Base-by-base conservation (phyloP, 2,113 vertebrate species). In the Xiphophorus couchianus region DNA sequence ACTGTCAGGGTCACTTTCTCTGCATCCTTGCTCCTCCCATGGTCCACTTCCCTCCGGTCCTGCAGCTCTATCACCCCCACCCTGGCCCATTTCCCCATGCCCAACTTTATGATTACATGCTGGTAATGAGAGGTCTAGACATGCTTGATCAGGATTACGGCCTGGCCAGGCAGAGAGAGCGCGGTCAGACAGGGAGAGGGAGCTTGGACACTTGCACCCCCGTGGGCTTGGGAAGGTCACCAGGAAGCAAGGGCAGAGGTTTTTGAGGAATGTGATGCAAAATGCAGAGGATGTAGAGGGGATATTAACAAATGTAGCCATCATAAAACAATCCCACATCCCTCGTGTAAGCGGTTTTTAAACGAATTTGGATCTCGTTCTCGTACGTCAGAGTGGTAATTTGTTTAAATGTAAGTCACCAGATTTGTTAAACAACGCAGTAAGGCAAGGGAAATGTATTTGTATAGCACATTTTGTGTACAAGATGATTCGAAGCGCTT, bases 121-220 rank as follows among this genome's bases (percentile, higher is more conserved):
- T 81, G 65, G 82, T 93, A 93, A 94, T 91, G 86, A 94, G 89
- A 91, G 84, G 93, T 94, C 94, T 94, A 94, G 93, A 94, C 93
- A 88, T 88, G 81, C 87, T 89, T 91, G 90, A 93, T 93, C 88
- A 88, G 93, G 93, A 94, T 94, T 94, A 94, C 84, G 78, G 84
- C 90, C 84, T 15, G 58, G 86, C 84, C 84, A 81, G 84, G 85
- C 84, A 80, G 71, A 69, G 35, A 37, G 35, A 37, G 35, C 10
- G 35, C 12, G 10, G 35, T 37, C 35, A 37, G 68, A 70, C 76
- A 72, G 75, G 82, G 83, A 86, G 81, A 84, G 86, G 78, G 69
- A 28, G 79, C 84, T 90, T 89, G 85, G 81, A 85, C 76, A 88
- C 84, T 63, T 66, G 73, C 73, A 66, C 68, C 71, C 77, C 80